These are phyloP conservation scores for Hyles lineata DNA, from an alignment of 2,888 invertebrate genomes.

Conservation along the genomic window DNA sequence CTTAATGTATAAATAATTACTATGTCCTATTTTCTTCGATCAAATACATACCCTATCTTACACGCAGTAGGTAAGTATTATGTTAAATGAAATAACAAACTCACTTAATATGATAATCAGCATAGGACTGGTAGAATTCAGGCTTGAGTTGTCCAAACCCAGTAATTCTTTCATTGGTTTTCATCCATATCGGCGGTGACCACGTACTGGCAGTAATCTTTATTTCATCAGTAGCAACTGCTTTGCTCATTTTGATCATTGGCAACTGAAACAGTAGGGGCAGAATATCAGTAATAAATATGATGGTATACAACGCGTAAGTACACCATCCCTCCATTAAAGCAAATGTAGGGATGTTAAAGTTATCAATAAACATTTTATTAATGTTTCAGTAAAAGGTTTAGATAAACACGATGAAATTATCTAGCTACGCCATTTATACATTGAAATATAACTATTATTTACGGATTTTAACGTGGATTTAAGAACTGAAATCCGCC, in stretches of 20 bases:
- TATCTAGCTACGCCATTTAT: too few relatives aligned
- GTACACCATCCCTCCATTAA: too few relatives aligned
- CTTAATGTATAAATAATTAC: too few relatives aligned
- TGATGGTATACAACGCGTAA: too few relatives aligned
- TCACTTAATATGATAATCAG: slow-evolving; percentile 91
- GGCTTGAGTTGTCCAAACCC: slow-evolving; percentile 83
- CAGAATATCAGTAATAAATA: background rate
- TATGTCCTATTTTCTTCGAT: too few relatives aligned
- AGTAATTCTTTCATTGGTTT: slow-evolving; percentile 84
- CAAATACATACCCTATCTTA: too few relatives aligned
- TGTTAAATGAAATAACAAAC: background rate
- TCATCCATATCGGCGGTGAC: slow-evolving; percentile 90
- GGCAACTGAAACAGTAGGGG: slow-evolving; percentile 72
- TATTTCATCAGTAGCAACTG: slow-evolving; percentile 71
- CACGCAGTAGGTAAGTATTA: background rate
- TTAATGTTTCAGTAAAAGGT: too few relatives aligned
- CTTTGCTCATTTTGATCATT: slow-evolving; percentile 74
- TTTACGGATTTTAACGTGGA: too few relatives aligned
- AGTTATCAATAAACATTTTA: too few relatives aligned
- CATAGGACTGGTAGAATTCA: slow-evolving; percentile 91
- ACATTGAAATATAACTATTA: too few relatives aligned
- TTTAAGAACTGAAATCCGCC: too few relatives aligned
- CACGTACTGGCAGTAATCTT: slow-evolving; percentile 85
- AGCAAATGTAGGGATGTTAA: too few relatives aligned
- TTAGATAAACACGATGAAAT: background rate